Percentiles rank a stretch among this genome's conserved stretches.
Conservation (phyloP, 2,888 invertebrate genomes). For the Chrysolina haemoptera region DNA sequence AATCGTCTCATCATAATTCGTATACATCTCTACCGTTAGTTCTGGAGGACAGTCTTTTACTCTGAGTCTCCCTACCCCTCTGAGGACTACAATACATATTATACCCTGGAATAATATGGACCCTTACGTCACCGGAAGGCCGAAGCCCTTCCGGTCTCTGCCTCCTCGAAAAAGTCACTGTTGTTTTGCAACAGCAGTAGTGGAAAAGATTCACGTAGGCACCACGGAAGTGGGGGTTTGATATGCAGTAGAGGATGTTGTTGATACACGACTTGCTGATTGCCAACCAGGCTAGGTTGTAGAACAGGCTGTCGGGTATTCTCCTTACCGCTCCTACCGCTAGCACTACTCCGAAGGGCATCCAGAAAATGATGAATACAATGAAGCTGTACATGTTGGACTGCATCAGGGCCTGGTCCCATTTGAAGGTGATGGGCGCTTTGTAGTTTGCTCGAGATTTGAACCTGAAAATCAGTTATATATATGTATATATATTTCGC, state of each 20-base stretch:
- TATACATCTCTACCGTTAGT: conserved; percentile 72
- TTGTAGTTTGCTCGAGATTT: conserved; percentile 75
- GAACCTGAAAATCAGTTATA: conserved; percentile 64
- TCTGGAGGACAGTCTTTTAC: conserved; percentile 66
- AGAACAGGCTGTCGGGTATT: conserved; percentile 73
- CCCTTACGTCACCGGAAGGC: conserved; percentile 77
- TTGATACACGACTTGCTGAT: conserved; percentile 80
- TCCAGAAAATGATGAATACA: conserved; percentile 78
- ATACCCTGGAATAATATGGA: conserved; percentile 82
- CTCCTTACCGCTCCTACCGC: conserved; percentile 72
- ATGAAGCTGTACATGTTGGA: conserved; percentile 78
- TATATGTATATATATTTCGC: too few relatives aligned
- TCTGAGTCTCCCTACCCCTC: conserved; percentile 67
- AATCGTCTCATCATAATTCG: conserved; percentile 72
- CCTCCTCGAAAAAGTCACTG: conserved; percentile 77
- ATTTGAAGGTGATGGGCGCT: conserved; percentile 75
- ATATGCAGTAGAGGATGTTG: conserved; percentile 76
- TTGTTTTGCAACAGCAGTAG: conserved; percentile 86
- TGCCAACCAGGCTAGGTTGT: conserved; percentile 80
- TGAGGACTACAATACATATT: conserved; percentile 79
- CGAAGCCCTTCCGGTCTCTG: conserved; percentile 70
- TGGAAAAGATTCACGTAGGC: conserved; percentile 83
- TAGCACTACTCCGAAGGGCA: conserved; percentile 78
- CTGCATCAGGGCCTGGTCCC: conserved; percentile 76
- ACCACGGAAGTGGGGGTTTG: conserved; percentile 79